Evolutionary conservation across 2,888 invertebrate species (phyloP).

Genomic region (Lepidonotus clava): DNA sequence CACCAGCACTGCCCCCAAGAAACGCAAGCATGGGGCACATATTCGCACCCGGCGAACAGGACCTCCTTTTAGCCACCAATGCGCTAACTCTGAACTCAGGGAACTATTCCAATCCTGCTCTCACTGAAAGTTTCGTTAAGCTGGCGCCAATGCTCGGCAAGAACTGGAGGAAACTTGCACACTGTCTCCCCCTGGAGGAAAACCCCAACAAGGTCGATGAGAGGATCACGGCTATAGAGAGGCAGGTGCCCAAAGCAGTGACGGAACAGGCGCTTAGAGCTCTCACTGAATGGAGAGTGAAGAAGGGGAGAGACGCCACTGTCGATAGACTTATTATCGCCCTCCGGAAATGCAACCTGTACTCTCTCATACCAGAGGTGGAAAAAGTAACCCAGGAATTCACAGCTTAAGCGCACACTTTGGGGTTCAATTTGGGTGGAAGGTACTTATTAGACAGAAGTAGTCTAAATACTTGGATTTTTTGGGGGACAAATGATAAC

Average conservation of each 20-base stretch:
- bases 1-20: conserved; percentile 51
- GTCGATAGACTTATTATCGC: conserved; percentile 62
- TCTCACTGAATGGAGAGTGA: conserved; percentile 64
- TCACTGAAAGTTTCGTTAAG: conserved; percentile 42
- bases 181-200: conserved; percentile 59
- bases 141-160: conserved; percentile 50
- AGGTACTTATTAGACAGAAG: too few species aligned
- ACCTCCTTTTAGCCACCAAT: neutral
- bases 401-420: conserved; percentile 3
- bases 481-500: neutral
- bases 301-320: conserved; percentile 60
- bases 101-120: neutral
- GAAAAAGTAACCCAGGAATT: conserved; percentile 60
- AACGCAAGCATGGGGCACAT: conserved; percentile 7
- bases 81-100: neutral
- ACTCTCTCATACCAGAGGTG: conserved; percentile 55
- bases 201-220: conserved; percentile 50
- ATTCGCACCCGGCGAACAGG: neutral
- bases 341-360: conserved; percentile 62
- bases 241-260: conserved; percentile 56
- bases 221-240: conserved; percentile 58
- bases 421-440: too few species aligned
- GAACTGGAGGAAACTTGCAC: conserved; percentile 65
- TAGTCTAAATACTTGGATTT: too few species aligned
- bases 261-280: conserved; percentile 59